A percentile compares a stretch with the other conserved stretches of the same genome.
Conservation (phyloP, 2,797 vertebrate genomes). For the Coccyzus lansbergi region DNA sequence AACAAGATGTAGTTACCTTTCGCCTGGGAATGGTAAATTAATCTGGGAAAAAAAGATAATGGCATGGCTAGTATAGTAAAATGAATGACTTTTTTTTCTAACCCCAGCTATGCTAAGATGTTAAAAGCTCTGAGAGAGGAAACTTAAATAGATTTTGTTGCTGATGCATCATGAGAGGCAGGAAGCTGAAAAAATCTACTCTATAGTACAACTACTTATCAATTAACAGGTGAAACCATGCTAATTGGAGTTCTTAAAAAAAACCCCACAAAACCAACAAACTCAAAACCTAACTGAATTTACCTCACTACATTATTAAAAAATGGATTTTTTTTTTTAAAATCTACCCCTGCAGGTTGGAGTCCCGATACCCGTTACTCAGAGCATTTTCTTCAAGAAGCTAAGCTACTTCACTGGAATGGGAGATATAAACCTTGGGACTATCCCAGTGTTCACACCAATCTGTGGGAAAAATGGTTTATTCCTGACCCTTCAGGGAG, state of each 20-base stretch:
- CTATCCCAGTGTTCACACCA: slow-evolving; percentile 86
- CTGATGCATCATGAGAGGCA: background rate
- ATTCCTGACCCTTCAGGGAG: slow-evolving; percentile 90
- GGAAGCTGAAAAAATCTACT: background rate
- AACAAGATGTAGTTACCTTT: background rate
- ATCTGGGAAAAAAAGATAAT: background rate
- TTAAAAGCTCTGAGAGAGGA: background rate
- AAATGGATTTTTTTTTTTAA: background rate
- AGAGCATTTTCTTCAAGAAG: slow-evolving; percentile 86
- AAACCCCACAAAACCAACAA: no score
- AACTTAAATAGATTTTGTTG: background rate
- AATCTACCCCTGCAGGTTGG: slow-evolving; percentile 82
- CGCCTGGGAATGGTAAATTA: background rate
- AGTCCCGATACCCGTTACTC: slow-evolving; percentile 89
- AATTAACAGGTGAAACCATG: background rate
- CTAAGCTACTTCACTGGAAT: slow-evolving; percentile 94
- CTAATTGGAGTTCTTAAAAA: background rate
- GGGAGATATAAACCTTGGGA: slow-evolving; percentile 97
- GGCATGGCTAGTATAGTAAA: background rate
- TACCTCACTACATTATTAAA: background rate
- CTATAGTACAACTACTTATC: background rate
- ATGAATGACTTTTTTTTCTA: background rate
- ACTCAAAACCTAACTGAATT: background rate
- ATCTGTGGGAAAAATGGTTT: slow-evolving; percentile 96
- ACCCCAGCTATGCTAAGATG: background rate